Evolutionary conservation across 23 tunicate species (phyloP).

Genomic region (Halocynthia roretzi): DNA sequence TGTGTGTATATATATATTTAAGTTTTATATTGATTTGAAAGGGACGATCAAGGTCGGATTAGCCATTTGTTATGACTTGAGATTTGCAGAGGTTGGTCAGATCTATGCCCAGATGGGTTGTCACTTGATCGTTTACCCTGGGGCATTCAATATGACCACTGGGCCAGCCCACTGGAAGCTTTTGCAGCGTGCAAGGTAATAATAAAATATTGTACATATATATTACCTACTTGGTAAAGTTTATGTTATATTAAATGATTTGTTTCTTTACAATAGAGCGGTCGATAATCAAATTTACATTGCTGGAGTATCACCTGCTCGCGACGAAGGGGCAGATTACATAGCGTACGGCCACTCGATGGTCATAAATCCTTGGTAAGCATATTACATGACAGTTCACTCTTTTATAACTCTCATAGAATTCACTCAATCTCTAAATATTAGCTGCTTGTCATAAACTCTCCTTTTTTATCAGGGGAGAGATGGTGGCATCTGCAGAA

Average conservation of each 20-base stretch:
- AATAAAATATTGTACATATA: neutral
- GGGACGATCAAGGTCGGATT: conserved; percentile 50
- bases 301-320: conserved; percentile 81
- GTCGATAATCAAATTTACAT: conserved; percentile 85
- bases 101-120: conserved; percentile 72
- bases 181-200: conserved; percentile 64
- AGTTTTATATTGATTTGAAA: neutral
- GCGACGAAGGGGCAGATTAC: conserved; percentile 77
- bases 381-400: neutral
- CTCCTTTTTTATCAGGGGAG: conserved; percentile 53
- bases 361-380: conserved; percentile 77
- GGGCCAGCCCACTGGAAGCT: conserved; percentile 94
- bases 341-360: conserved; percentile 87
- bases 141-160: conserved; percentile 98
- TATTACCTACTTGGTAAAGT: neutral
- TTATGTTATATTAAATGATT: neutral
- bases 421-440: neutral
- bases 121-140: conserved; percentile 83
- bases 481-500: conserved; percentile 53
- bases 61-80: conserved; percentile 90
- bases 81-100: conserved; percentile 90
- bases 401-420: neutral
- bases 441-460: neutral
- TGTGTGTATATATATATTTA: too few relatives aligned
- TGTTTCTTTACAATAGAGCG: conserved; percentile 29